Evolutionary conservation across 1,140 invertebrate species (phyloP).

Genomic region (Schlechtendalia chinensis): DNA sequence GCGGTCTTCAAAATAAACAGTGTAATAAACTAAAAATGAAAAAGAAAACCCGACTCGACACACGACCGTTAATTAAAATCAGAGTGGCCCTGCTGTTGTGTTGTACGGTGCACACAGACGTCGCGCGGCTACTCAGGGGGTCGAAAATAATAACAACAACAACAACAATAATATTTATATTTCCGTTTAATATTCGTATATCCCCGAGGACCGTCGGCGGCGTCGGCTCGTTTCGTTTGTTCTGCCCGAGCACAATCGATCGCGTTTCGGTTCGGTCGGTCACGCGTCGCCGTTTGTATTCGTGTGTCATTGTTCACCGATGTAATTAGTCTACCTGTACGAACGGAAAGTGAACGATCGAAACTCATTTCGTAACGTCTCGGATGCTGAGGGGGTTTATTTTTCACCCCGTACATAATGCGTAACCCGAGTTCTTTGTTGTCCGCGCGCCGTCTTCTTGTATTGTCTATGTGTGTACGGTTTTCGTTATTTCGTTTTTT

Average conservation of each 20-base stretch:
- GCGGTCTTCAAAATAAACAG: no score
- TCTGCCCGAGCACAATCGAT: constrained; percentile 17
- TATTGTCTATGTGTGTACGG: not conserved
- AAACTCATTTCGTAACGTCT: constrained; percentile 8
- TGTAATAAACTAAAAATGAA: constrained; percentile 4
- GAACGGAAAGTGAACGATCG: constrained; percentile 12
- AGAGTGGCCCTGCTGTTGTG: constrained; percentile 34
- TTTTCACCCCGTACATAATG: not conserved
- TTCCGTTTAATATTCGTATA: no score
- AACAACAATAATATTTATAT: constrained; percentile 10
- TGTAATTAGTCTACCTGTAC: not conserved
- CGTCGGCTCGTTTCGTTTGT: constrained; percentile 39
- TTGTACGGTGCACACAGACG: no score
- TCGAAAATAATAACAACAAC: constrained; percentile 30
- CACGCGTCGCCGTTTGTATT: no score
- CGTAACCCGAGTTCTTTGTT: not conserved
- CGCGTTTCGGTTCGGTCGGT: constrained; percentile 13
- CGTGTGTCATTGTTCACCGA: constrained; percentile 35
- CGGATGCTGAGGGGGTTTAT: not conserved
- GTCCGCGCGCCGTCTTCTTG: not conserved
- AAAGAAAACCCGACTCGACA: not conserved
- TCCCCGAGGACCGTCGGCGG: not conserved
- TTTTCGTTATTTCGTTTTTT: no score
- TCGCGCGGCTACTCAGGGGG: constrained; percentile 40
- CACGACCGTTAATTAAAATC: constrained; percentile 31